Conservation (phyloP, 2,113 vertebrate genomes). For the Tragelaphus scriptus region DNA sequence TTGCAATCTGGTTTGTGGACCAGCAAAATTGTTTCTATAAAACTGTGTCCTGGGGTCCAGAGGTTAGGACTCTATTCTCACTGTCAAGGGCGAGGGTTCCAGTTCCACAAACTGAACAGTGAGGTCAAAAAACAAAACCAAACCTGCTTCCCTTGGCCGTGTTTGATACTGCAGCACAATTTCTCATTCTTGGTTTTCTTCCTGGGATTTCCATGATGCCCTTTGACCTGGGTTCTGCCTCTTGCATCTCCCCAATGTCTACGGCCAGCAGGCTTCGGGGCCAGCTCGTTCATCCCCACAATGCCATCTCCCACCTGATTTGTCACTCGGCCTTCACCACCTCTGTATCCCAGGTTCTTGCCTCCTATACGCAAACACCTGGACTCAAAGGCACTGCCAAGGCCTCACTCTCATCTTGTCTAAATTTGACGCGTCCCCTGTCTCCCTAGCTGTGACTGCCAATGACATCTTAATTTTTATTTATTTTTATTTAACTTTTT, state of each 20-base stretch:
- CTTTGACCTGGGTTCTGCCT: background rate
- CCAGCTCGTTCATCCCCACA: rapidly evolving
- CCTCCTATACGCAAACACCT: rapidly evolving
- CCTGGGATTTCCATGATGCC: background rate
- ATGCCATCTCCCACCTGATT: background rate
- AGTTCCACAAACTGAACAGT: background rate
- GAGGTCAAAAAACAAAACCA: background rate
- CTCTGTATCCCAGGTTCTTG: background rate
- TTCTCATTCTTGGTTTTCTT: background rate
- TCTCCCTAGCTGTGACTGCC: background rate
- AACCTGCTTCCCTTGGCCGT: background rate
- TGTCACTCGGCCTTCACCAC: background rate
- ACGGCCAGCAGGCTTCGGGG: no score
- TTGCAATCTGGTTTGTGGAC: background rate
- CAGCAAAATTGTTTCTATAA: background rate
- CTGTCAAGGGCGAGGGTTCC: background rate
- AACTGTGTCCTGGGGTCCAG: background rate
- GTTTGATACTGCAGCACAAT: background rate
- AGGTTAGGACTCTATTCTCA: background rate
- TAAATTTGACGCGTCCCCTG: rapidly evolving
- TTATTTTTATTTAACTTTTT: background rate
- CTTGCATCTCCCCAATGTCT: rapidly evolving
- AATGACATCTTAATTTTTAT: background rate
- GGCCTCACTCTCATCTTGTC: background rate
- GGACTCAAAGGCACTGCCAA: background rate